These are phyloP conservation scores for Drosophila maculinotata DNA, from an alignment of 2,888 invertebrate species.

Conservation along the genomic window DNA sequence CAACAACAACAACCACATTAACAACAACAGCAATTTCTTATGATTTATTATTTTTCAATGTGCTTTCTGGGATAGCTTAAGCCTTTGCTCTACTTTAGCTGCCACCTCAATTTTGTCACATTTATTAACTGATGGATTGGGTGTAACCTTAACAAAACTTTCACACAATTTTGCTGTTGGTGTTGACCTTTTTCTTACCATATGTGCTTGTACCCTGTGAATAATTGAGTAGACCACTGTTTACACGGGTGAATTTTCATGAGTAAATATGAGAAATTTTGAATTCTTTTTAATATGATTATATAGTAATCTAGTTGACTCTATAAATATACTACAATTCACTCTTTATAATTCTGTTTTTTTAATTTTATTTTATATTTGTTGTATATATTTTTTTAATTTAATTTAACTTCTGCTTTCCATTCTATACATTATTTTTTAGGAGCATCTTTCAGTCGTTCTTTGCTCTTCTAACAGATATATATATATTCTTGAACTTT, in stretches of 20 bases:
- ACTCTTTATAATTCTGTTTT: too few species aligned
- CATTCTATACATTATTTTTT: background rate
- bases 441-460: conserved; percentile 5
- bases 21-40: conserved; percentile 38
- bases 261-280: too few species aligned
- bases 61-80: conserved; percentile 49
- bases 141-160: conserved; percentile 46
- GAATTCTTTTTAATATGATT: background rate
- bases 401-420: background rate
- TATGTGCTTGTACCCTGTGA: conserved; percentile 22
- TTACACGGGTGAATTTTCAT: too few species aligned
- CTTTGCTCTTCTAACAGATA: background rate
- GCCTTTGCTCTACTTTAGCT: conserved; percentile 38
- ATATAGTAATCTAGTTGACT: background rate
- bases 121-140: conserved; percentile 78
- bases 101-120: conserved; percentile 60
- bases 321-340: too few species aligned
- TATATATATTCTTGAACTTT: conserved; percentile 23
- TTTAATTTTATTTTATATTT: too few species aligned
- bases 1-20: conserved; percentile 27
- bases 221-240: background rate
- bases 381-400: background rate
- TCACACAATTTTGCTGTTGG: conserved; percentile 20
- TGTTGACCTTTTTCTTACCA: conserved; percentile 11
- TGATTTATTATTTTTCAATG: conserved; percentile 78